Evolutionary conservation across 2,113 vertebrate species (phyloP).

Genomic region (Chlorocebus sabaeus): DNA sequence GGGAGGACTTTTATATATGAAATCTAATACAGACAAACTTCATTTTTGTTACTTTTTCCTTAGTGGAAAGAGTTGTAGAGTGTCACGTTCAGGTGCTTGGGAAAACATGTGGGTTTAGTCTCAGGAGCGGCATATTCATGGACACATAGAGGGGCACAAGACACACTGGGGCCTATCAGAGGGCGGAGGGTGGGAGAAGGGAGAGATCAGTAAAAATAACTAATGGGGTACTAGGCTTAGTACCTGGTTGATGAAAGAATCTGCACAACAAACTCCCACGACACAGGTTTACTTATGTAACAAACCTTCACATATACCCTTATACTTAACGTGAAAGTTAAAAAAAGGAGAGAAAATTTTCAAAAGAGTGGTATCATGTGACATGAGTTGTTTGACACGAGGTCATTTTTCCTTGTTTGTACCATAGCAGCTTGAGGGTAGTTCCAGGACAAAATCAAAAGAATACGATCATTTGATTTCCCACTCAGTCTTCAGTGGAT

Average conservation of each 20-base stretch:
- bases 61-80: neutral
- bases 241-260: no score
- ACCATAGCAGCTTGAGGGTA: neutral
- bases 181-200: no score
- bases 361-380: neutral
- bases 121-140: neutral
- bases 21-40: neutral
- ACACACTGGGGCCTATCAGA: no score
- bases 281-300: no score
- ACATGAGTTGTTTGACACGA: neutral
- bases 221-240: no score
- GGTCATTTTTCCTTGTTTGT: neutral
- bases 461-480: neutral
- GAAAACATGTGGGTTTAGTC: neutral
- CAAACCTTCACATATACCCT: no score
- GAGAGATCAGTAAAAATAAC: no score
- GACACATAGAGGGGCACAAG: no score
- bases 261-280: no score
- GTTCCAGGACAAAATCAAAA: neutral
- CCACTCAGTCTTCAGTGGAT: neutral
- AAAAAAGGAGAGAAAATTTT: no score
- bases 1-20: neutral
- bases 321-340: no score
- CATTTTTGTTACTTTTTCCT: slow-evolving; percentile 7
- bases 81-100: neutral